A percentile compares a stretch with the other conserved stretches of the same genome.
These are phyloP conservation scores for Dromius quadrimaculatus DNA, from an alignment of 2,888 invertebrate genomes.

Conservation along the genomic window DNA sequence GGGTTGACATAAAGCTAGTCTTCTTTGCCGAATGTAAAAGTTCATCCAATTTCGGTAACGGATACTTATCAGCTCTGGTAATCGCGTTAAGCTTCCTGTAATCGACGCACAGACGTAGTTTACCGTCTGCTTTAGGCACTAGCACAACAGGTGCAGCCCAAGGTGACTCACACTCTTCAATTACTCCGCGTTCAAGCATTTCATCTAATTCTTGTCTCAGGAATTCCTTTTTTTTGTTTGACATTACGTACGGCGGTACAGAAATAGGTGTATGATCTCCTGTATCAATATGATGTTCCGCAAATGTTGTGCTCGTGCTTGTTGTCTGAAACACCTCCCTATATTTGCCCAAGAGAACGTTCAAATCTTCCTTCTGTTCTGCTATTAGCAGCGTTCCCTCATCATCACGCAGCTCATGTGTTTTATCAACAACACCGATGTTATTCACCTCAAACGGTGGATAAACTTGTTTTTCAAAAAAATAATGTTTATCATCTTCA, in stretches of 20 bases:
- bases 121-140: conserved; percentile 59
- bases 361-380: neutral
- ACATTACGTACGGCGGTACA: conserved; percentile 4
- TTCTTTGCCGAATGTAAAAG: conserved; percentile 53
- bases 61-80: conserved; percentile 59
- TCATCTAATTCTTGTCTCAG: conserved; percentile 56
- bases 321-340: neutral
- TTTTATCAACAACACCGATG: neutral
- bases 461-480: neutral
- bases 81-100: no score
- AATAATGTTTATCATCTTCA: neutral
- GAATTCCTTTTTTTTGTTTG: neutral
- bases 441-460: neutral
- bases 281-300: neutral
- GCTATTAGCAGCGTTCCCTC: neutral
- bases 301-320: neutral
- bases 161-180: conserved; percentile 61
- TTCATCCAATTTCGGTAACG: conserved; percentile 56
- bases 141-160: conserved; percentile 60
- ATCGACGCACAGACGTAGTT: no score
- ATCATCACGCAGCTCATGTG: neutral
- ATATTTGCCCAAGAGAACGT: neutral
- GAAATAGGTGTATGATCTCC: neutral
- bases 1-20: conserved; percentile 14
- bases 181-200: conserved; percentile 59